Evolutionary conservation across 37 sponge, comb jelly and placozoan genomes (phyloP), one percentile per base, ranked within the genome.

Genomic region (Tethya wilhelma): DNA sequence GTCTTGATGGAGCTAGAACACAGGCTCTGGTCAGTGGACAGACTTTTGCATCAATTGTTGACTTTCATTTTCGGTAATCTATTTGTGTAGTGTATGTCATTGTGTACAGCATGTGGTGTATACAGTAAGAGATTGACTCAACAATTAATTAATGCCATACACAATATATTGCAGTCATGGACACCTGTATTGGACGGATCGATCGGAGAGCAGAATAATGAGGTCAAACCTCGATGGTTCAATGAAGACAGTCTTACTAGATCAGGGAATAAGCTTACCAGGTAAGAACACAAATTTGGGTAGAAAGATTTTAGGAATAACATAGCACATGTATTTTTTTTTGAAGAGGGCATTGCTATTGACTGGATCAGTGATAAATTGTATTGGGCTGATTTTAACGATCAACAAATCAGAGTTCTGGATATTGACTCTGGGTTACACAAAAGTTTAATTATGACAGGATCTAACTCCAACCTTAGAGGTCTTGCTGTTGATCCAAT

Each of bases 401-500:
- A 19, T 28, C 23, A 29, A 31, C 30, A 5, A 4, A 77, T 77
- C 2, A 65, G 30, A 14, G 75, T 74, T 20, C 17, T 74, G 41
- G 75, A 74, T 26, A 57, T 56, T 0, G 41, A 22, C 58, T 57
- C 38, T 0, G 19, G 20, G 25, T 30, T 33, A 12, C 44, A 41
- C 30, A 73, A 30, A 32, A 31, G 17, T 17, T 59, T 83, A 42
- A 34, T 83, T 37, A 34, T 23, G 0, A 74, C 75, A 7, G 60
- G 59, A 20, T 20, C 44, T 0, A 29, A 30, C 22, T 19, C 39
- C 39, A 55, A 33, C 23, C 82, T 63, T 1, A 45, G 72, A 30
- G 82, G 33, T 19, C 64, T 81, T 6, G 72, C 71, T 23, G 62
- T 81, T n/a, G 82, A 81, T 68, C 82, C 82, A 31, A 34, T 71